A percentile compares a stretch with the other conserved stretches of the same genome.
Evolutionary conservation across 2,797 vertebrate species (phyloP).

Genomic region (Thripadectes ignobilis): DNA sequence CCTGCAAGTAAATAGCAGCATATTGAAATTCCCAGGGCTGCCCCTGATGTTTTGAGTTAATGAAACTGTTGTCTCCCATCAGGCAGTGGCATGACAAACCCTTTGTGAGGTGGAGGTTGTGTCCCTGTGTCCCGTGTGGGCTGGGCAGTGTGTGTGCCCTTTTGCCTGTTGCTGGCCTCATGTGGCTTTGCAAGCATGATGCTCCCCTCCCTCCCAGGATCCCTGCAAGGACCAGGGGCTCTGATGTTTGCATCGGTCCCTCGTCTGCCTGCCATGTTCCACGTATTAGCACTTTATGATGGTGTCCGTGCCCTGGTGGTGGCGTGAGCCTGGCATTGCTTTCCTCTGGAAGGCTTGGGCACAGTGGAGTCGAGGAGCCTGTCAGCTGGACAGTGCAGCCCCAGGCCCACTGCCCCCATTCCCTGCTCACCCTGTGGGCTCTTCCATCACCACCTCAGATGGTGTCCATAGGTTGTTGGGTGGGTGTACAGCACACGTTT

Average conservation of each 20-base stretch:
- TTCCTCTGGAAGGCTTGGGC: not conserved
- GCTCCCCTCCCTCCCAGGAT: not conserved
- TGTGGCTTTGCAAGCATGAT: not conserved
- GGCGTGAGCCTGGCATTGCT: rapidly evolving
- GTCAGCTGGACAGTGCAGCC: rapidly evolving
- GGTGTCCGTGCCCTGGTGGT: not conserved
- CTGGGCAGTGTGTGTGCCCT: not conserved
- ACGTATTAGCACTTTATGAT: constrained; percentile 57
- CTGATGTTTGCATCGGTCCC: not conserved
- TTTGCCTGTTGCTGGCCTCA: not conserved
- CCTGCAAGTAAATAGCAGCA: not conserved
- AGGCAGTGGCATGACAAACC: not conserved
- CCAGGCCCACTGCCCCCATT: rapidly evolving
- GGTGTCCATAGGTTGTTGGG: not conserved
- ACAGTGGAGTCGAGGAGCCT: rapidly evolving
- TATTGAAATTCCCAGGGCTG: not conserved
- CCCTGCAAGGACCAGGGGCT: not conserved
- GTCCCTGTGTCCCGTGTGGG: not conserved
- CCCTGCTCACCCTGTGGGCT: not conserved
- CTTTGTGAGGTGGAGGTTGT: not conserved
- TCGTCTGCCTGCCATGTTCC: not conserved
- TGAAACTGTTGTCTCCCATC: not conserved
- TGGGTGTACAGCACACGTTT: not conserved
- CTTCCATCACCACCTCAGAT: not conserved
- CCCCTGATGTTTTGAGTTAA: not conserved